Conservation (phyloP, 1,140 invertebrate genomes). For the Rhagoletis pomonella region DNA sequence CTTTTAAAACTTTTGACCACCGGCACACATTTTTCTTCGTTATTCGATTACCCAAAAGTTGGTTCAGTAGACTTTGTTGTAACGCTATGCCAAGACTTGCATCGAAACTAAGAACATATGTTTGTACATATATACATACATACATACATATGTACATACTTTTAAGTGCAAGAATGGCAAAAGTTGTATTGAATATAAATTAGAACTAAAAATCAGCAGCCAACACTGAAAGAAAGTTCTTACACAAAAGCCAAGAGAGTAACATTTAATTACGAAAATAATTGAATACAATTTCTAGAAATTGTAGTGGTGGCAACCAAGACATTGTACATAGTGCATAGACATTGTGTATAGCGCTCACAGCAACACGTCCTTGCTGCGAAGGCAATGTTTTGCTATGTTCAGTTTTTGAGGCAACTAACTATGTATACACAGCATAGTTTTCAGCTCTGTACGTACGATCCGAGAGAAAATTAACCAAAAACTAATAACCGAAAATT, state of each 20-base stretch:
- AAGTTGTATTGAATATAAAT: background rate
- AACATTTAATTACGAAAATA: conserved; percentile 6
- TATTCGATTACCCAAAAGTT: conserved; percentile 46
- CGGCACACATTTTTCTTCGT: conserved; percentile 23
- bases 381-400: conserved; percentile 11
- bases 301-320: background rate
- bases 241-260: background rate
- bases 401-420: background rate
- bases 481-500: conserved; percentile 32
- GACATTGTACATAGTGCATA: too few species aligned
- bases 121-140: background rate
- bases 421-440: background rate
- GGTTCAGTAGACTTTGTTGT: background rate
- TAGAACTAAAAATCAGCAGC: background rate
- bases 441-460: background rate
- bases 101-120: too few species aligned
- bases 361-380: background rate
- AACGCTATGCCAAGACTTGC: background rate
- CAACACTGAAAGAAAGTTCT: background rate
- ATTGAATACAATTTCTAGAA: background rate
- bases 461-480: conserved; percentile 19
- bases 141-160: background rate
- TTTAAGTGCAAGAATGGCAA: background rate
- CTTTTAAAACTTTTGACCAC: conserved; percentile 36
- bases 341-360: background rate